Percentiles rank a stretch among this genome's conserved stretches.
phyloP scores from a whole-genome alignment of 2,888 invertebrate genomes.

The Chrysomela aeneicollis region DNA sequence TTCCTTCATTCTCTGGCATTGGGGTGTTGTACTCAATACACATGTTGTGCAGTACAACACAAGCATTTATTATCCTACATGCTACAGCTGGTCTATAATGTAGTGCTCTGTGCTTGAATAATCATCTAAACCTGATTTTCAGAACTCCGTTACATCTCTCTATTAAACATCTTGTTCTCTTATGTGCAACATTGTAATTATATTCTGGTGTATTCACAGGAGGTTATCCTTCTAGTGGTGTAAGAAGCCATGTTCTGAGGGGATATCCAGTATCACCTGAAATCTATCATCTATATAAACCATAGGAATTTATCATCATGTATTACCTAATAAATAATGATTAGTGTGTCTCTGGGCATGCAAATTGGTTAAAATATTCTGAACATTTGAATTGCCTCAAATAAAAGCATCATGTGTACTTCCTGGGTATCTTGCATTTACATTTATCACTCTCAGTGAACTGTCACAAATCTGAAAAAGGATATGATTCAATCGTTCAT shows the following conservation, averaged over 20 bases:
- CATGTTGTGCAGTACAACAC: slow-evolving; percentile 32
- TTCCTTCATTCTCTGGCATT: not conserved
- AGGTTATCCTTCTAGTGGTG: slow-evolving; percentile 19
- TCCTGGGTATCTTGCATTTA: slow-evolving; percentile 27
- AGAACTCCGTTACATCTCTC: slow-evolving; percentile 34
- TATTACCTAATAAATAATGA: slow-evolving; percentile 10
- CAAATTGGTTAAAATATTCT: not conserved
- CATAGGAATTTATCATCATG: too few relatives aligned
- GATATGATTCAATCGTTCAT: too few relatives aligned
- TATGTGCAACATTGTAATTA: slow-evolving; percentile 23
- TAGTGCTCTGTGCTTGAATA: slow-evolving; percentile 28
- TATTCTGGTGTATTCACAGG: slow-evolving; percentile 15
- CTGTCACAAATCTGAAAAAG: slow-evolving; percentile 13
- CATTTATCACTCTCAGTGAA: slow-evolving; percentile 18
- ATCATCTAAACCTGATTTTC: slow-evolving; percentile 34
- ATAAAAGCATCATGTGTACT: slow-evolving; percentile 24
- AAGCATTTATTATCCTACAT: slow-evolving; percentile 29
- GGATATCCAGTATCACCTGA: slow-evolving; percentile 29
- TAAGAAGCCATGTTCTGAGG: slow-evolving; percentile 27
- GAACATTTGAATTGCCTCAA: slow-evolving; percentile 18
- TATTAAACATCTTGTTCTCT: slow-evolving; percentile 21
- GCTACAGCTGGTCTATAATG: slow-evolving; percentile 28
- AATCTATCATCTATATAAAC: not conserved
- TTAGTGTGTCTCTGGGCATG: slow-evolving; percentile 10
- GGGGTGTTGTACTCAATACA: slow-evolving; percentile 23